Conservation (phyloP, 2,888 invertebrate species). For the Cephus runcator region DNA sequence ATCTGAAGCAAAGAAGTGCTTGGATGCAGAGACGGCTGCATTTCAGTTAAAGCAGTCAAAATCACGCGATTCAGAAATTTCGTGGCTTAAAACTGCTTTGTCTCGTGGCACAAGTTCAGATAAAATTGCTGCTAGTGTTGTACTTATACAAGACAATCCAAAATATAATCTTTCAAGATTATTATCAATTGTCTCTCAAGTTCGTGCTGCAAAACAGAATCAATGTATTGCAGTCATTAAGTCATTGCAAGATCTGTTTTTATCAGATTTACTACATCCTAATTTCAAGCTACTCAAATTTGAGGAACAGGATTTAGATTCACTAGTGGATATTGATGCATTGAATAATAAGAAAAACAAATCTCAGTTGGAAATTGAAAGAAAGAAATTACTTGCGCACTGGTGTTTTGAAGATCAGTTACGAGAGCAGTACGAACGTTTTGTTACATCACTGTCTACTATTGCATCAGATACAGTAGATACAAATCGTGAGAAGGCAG, state of each 20-base stretch:
- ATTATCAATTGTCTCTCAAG: constrained; percentile 78
- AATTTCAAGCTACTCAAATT: constrained; percentile 75
- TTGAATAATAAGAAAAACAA: constrained; percentile 68
- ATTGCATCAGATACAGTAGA: constrained; percentile 84
- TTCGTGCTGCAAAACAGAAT: constrained; percentile 82
- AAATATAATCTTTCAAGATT: constrained; percentile 80
- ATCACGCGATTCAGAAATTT: constrained; percentile 72
- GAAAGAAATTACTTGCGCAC: constrained; percentile 74
- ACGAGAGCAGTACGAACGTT: constrained; percentile 81
- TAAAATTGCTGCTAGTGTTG: constrained; percentile 85
- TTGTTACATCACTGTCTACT: constrained; percentile 77
- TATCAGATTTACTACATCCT: constrained; percentile 77
- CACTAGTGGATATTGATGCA: constrained; percentile 71
- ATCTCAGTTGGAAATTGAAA: constrained; percentile 63
- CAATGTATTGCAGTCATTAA: constrained; percentile 77
- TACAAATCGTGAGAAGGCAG: constrained; percentile 82
- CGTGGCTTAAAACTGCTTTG: constrained; percentile 83
- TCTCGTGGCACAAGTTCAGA: constrained; percentile 86
- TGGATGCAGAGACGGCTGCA: constrained; percentile 74
- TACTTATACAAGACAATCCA: constrained; percentile 85
- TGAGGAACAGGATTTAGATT: constrained; percentile 72
- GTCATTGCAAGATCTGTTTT: constrained; percentile 81
- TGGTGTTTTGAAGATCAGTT: constrained; percentile 94
- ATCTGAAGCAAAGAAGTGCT: constrained; percentile 74
- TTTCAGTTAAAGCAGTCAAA: constrained; percentile 59